Conservation (phyloP, 2,888 invertebrate genomes). For the Lepidochrysops patricia region DNA sequence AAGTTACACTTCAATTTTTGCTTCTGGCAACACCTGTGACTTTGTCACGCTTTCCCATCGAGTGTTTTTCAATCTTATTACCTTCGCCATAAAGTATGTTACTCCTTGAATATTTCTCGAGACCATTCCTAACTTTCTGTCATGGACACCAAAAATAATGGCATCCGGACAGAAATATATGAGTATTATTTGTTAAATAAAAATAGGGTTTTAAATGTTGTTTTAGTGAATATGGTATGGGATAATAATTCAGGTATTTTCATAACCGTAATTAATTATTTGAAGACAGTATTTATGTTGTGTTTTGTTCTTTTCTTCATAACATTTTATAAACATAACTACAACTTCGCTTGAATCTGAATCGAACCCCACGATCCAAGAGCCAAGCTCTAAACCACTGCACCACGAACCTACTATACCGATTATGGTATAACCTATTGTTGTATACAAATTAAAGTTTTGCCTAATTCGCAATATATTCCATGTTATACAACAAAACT, state of each 20-base stretch:
- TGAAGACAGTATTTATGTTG: too few species aligned
- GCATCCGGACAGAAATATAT: slow-evolving; percentile 42
- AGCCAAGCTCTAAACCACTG: too few species aligned
- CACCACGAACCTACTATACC: too few species aligned
- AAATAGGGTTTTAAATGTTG: slow-evolving; percentile 27
- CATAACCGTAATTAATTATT: too few species aligned
- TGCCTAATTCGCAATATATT: too few species aligned
- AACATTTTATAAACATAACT: too few species aligned
- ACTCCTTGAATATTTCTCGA: slow-evolving; percentile 22
- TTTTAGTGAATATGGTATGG: slow-evolving; percentile 15
- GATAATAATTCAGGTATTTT: slow-evolving; percentile 9
- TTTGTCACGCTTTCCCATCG: slow-evolving; percentile 18
- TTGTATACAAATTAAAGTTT: too few species aligned
- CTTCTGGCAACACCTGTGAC: slow-evolving; percentile 49
- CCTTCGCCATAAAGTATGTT: slow-evolving; percentile 16
- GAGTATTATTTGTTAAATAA: slow-evolving; percentile 37
- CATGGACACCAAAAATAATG: slow-evolving; percentile 43
- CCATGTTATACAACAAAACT: neutral
- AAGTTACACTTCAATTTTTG: slow-evolving; percentile 52
- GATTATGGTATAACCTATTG: too few species aligned
- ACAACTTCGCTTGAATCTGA: too few species aligned
- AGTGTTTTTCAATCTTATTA: slow-evolving; percentile 18
- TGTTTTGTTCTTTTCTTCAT: too few species aligned
- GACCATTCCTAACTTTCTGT: slow-evolving; percentile 38
- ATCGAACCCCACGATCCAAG: too few species aligned